A percentile compares a stretch with the other conserved stretches of the same genome.
Evolutionary conservation across 2,113 vertebrate species (phyloP).

Genomic region (Ptilorrhoa leucosticta): DNA sequence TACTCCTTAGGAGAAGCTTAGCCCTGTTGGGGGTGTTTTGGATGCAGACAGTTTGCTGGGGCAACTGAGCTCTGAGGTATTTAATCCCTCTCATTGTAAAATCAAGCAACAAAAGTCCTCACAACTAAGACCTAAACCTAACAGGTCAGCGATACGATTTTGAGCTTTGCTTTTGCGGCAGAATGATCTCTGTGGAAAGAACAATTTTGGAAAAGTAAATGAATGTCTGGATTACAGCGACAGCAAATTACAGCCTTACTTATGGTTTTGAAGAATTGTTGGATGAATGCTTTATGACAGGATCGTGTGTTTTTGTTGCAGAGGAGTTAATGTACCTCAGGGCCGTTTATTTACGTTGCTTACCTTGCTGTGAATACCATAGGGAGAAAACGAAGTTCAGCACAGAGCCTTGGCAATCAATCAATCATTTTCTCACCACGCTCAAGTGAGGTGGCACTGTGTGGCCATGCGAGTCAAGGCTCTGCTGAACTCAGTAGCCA

Average conservation of each 20-base stretch:
- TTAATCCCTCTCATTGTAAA: background rate
- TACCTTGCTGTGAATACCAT: background rate
- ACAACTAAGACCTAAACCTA: background rate
- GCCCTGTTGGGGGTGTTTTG: background rate
- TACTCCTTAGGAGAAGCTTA: background rate
- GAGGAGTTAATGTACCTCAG: background rate
- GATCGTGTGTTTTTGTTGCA: background rate
- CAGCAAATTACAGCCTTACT: background rate
- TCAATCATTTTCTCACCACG: background rate
- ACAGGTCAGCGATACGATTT: rapidly evolving
- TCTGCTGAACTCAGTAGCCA: background rate
- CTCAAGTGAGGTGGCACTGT: background rate
- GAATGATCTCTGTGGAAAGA: background rate
- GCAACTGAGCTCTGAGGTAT: background rate
- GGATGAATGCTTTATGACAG: background rate
- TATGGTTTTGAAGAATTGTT: background rate
- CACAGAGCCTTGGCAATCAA: background rate
- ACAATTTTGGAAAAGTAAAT: background rate
- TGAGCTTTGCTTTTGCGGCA: background rate
- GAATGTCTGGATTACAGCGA: background rate
- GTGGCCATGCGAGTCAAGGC: background rate
- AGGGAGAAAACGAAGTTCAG: background rate
- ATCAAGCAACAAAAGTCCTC: background rate
- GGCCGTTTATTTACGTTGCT: background rate
- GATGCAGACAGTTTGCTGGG: background rate